Percentiles rank a stretch among this genome's conserved stretches.
Evolutionary conservation across 2,888 invertebrate genomes (phyloP).

Genomic region (Aromia moschata): DNA sequence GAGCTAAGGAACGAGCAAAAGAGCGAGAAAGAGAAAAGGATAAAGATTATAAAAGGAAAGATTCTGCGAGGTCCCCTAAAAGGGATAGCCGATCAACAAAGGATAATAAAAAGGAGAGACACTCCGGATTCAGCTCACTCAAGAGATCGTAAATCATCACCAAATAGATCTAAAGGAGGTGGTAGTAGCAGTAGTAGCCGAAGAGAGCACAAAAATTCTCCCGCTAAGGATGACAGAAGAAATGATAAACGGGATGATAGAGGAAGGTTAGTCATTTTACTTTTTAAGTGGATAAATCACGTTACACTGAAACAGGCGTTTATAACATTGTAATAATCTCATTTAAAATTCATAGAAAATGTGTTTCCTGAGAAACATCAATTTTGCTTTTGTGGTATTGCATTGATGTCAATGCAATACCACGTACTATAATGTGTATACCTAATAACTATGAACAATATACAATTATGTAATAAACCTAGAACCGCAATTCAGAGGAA

Average conservation of each 20-base stretch:
- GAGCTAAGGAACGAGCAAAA: conserved; percentile 60
- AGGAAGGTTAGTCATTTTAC: conserved; percentile 53
- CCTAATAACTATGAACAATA: too few species aligned
- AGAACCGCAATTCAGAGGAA: too few species aligned
- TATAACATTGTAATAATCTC: too few species aligned
- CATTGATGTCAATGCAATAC: too few species aligned
- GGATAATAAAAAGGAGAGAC: conserved; percentile 58
- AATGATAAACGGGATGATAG: conserved; percentile 64
- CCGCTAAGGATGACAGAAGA: conserved; percentile 63
- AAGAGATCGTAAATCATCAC: conserved; percentile 57
- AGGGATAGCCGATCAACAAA: conserved; percentile 53
- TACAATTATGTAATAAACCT: too few species aligned
- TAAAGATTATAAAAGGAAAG: conserved; percentile 36
- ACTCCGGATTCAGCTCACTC: conserved; percentile 61
- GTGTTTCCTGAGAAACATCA: too few species aligned
- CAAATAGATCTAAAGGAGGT: conserved; percentile 50
- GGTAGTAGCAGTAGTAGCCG: conserved; percentile 49
- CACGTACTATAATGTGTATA: too few species aligned
- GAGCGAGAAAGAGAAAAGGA: conserved; percentile 55
- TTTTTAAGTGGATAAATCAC: conserved; percentile 13
- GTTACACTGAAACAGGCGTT: too few species aligned
- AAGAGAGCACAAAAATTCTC: conserved; percentile 57
- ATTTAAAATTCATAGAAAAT: too few species aligned
- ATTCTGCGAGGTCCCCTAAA: conserved; percentile 56
- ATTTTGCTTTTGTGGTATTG: too few species aligned